Percentiles rank a stretch among this genome's conserved stretches.
Evolutionary conservation across 1,140 invertebrate genomes (phyloP).

Genomic region (Manduca sexta): DNA sequence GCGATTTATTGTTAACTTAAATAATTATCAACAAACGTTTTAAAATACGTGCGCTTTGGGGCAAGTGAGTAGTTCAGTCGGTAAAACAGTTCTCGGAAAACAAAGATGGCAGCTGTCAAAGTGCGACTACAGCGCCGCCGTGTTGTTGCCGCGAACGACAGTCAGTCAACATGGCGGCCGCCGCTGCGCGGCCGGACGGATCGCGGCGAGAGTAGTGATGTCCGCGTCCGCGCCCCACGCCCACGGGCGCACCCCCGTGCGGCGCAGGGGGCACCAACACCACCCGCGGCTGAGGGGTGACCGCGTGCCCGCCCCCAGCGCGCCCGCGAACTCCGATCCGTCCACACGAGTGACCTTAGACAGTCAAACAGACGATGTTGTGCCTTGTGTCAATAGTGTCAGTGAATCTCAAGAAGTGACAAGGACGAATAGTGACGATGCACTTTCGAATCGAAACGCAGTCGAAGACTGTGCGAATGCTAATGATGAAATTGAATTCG

Average conservation of each 20-base stretch:
- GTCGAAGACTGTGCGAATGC: slow-evolving; percentile 55
- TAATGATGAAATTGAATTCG: slow-evolving; percentile 56
- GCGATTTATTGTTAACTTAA: too few species aligned
- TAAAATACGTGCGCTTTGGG: slow-evolving; percentile 30
- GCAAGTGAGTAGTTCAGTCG: slow-evolving; percentile 25
- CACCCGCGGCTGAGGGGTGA: slow-evolving; percentile 77
- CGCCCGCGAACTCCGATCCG: slow-evolving; percentile 70
- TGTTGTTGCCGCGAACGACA: slow-evolving; percentile 41
- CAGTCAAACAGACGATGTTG: slow-evolving; percentile 65
- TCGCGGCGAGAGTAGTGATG: slow-evolving; percentile 61
- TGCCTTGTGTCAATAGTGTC: slow-evolving; percentile 71
- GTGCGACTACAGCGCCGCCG: slow-evolving; percentile 61
- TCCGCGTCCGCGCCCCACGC: slow-evolving; percentile 74
- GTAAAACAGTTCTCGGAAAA: slow-evolving; percentile 53
- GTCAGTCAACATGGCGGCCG: slow-evolving; percentile 70
- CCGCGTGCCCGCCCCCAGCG: slow-evolving; percentile 66
- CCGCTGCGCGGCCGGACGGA: slow-evolving; percentile 74
- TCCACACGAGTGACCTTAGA: slow-evolving; percentile 76
- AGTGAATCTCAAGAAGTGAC: slow-evolving; percentile 70
- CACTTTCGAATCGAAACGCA: slow-evolving; percentile 66
- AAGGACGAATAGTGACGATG: slow-evolving; percentile 71
- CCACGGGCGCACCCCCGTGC: slow-evolving; percentile 74
- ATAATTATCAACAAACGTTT: slow-evolving; percentile 13
- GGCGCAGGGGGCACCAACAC: slow-evolving; percentile 85
- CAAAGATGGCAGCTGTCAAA: slow-evolving; percentile 40